Conservation (phyloP, 2,113 vertebrate genomes). For the Rhabdomys dilectus region DNA sequence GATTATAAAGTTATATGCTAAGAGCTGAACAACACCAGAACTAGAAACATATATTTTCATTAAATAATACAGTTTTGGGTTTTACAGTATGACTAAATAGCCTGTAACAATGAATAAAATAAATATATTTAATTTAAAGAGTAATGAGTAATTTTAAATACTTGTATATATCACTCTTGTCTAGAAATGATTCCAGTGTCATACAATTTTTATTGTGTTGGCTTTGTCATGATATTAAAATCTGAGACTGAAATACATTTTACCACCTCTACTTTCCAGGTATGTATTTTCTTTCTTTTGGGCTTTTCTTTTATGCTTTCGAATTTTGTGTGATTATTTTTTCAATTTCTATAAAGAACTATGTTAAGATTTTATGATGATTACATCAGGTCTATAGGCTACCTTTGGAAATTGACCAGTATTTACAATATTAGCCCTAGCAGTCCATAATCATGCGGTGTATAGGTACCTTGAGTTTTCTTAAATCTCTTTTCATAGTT, state of each 20-base stretch:
- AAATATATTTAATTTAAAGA: not conserved
- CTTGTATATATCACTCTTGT: not conserved
- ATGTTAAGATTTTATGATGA: not conserved
- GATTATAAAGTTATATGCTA: no score
- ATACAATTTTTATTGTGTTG: no score
- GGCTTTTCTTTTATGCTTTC: not conserved
- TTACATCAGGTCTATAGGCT: not conserved
- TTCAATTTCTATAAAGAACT: not conserved
- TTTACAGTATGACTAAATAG: no score
- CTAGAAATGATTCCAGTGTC: not conserved
- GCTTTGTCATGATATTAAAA: not conserved
- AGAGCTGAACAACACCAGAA: no score
- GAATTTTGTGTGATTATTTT: not conserved
- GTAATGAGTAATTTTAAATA: not conserved
- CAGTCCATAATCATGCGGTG: not conserved
- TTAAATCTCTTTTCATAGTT: not conserved
- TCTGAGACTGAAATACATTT: not conserved
- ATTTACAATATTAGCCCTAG: not conserved
- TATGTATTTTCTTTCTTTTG: not conserved
- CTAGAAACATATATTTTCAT: no score
- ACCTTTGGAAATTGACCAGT: not conserved
- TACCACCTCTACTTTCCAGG: not conserved
- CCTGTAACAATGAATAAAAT: not conserved
- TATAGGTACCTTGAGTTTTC: not conserved
- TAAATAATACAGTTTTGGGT: no score